Base-by-base conservation (phyloP, 1,140 invertebrate species). In the Dinothrombium tinctorium region DNA sequence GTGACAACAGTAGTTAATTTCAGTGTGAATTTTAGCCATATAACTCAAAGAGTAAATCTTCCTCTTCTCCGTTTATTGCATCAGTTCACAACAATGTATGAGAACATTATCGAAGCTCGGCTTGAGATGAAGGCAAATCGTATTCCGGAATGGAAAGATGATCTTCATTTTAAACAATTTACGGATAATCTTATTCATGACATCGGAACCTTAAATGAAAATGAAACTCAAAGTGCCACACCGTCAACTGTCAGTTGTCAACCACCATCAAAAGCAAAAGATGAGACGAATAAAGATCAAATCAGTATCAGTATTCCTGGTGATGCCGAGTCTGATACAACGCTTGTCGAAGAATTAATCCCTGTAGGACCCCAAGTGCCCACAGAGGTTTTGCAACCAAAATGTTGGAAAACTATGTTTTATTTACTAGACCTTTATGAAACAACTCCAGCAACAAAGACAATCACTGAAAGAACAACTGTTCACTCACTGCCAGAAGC, bases 61-160 rank as follows among this genome's bases (percentile, higher is more conserved):
- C 84, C 87, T 0, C 59, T 96, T 26, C 58, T 96, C 19, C 62
- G 89, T 41, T 64, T 96, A 19, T 63, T 94, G 28, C 84, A 94
- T 64, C 89, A 96, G 62, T 87, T 96, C 47, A 81, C 76, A 47
- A 89, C 86, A 46, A 90, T 95, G 82, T 89, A 92, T 60, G 81
- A 87, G 58, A 94, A 92, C 61, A 82, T 90, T 4, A 83, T 86
- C 53, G 81, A 89, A 53, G 90, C 86, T 2, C 77, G 84, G 55
- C 74, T 76, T 51, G 83, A 89, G 50, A 62, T 94, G 36, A 58
- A 62, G 44, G 59, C 66, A 43, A 56, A 74, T 71, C 51, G 75
- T 2, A 26, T 38, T 38, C 11, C 12, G n/a, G n/a, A 28, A 28
- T 8, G 7, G 26, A 28, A 28, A 28, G n/a, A 28, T 28, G 7